A percentile compares a stretch with the other conserved stretches of the same genome.
These are phyloP conservation scores for Ptychadena robeensis DNA, from an alignment of 2,797 vertebrate genomes.

Conservation along the genomic window DNA sequence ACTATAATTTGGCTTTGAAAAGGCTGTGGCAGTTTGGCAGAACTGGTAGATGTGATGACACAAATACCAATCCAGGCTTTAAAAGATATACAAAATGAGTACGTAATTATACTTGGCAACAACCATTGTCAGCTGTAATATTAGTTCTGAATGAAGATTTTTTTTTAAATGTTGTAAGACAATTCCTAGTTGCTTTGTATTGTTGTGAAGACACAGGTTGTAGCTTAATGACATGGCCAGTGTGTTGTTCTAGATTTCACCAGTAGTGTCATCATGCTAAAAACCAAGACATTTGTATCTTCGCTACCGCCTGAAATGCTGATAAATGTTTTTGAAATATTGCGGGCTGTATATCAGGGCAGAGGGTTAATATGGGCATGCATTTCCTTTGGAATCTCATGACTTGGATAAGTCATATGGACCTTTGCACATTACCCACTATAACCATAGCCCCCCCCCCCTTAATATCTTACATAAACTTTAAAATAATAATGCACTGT, in stretches of 20 bases:
- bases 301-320: too few species aligned
- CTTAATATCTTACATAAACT: too few species aligned
- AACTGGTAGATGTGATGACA: background rate
- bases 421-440: too few species aligned
- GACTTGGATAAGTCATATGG: too few species aligned
- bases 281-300: too few species aligned
- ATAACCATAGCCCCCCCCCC: too few species aligned
- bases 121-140: background rate
- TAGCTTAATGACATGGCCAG: background rate
- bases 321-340: too few species aligned
- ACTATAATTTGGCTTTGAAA: background rate
- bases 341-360: too few species aligned
- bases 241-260: background rate
- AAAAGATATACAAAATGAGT: background rate
- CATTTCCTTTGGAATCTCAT: too few species aligned
- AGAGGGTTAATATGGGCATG: too few species aligned
- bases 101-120: background rate
- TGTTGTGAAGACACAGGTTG: background rate
- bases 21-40: background rate
- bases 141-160: background rate
- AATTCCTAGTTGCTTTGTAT: background rate
- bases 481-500: too few species aligned
- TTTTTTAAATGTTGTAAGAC: background rate
- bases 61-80: background rate
- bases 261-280: background rate